Conservation (phyloP, 2,797 vertebrate species). For the Anguilla marmorata region DNA sequence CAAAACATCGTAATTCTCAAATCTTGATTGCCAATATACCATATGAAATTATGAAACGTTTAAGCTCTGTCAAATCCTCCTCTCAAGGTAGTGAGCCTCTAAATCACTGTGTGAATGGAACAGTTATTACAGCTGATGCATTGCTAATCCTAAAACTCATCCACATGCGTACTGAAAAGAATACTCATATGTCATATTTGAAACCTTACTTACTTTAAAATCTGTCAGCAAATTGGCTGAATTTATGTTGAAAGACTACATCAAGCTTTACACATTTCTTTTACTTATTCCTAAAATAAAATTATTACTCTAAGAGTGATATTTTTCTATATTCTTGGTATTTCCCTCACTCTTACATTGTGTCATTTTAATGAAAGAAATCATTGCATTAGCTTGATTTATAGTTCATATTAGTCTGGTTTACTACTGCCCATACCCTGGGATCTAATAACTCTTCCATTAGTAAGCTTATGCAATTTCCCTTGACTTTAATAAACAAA, state of each 20-base stretch:
- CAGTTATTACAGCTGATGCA: slow-evolving; percentile 42
- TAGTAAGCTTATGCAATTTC: not conserved
- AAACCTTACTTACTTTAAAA: not conserved
- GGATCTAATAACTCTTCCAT: not conserved
- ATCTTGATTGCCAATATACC: slow-evolving; percentile 34
- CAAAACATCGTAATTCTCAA: slow-evolving; percentile 31
- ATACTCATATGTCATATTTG: not conserved
- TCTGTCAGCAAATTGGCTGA: not conserved
- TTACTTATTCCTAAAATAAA: not conserved
- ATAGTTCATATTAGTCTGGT: not conserved
- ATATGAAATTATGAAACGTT: slow-evolving; percentile 35
- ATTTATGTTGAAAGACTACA: not conserved
- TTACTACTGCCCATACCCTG: not conserved
- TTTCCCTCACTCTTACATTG: not conserved
- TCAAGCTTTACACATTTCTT: not conserved
- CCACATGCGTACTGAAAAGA: not conserved
- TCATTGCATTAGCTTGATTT: not conserved
- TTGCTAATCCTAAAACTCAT: slow-evolving; percentile 22
- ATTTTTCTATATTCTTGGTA: not conserved
- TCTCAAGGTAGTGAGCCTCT: slow-evolving; percentile 33
- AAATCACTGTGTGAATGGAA: slow-evolving; percentile 45
- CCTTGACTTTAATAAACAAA: not conserved
- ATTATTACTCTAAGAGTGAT: not conserved
- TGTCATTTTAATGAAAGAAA: not conserved
- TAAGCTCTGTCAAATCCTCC: slow-evolving; percentile 51